Conservation (phyloP, 2,888 invertebrate genomes). For the Phragmatobia fuliginosa region DNA sequence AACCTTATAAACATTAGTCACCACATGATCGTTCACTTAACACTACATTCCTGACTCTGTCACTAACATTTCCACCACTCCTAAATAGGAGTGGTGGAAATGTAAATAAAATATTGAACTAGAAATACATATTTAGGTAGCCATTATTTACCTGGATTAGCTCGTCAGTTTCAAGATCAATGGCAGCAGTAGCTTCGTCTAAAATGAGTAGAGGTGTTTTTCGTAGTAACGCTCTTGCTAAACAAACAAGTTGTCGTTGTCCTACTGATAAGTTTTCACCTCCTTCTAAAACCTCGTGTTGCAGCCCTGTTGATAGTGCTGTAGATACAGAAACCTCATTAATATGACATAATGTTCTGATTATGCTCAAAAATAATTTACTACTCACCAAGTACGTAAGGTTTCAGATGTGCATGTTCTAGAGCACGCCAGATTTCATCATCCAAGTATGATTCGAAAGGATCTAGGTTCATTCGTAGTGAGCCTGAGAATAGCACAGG, state of each 20-base stretch:
- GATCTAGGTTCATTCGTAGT: slow-evolving; percentile 96
- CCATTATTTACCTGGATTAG: slow-evolving; percentile 89
- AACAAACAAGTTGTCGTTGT: slow-evolving; percentile 94
- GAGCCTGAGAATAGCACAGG: slow-evolving; percentile 98
- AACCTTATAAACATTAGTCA: too few species aligned
- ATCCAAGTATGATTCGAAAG: slow-evolving; percentile 92
- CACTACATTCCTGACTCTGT: too few species aligned
- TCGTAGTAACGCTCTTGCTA: slow-evolving; percentile 93
- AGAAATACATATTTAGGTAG: background rate
- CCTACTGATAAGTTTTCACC: slow-evolving; percentile 97
- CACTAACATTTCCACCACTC: too few species aligned
- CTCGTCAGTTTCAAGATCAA: slow-evolving; percentile 96
- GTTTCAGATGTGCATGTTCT: slow-evolving; percentile 95
- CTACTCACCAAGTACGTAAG: slow-evolving; percentile 90
- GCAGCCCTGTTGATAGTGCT: slow-evolving; percentile 91
- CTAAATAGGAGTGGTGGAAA: too few species aligned
- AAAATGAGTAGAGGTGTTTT: slow-evolving; percentile 95
- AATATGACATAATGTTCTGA: background rate
- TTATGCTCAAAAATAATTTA: background rate
- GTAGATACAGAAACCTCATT: background rate
- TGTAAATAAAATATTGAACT: too few species aligned
- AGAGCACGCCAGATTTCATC: slow-evolving; percentile 95
- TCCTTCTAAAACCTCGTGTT: slow-evolving; percentile 95
- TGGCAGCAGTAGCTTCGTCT: slow-evolving; percentile 96
- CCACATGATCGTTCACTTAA: too few species aligned